A percentile compares a stretch with the other conserved stretches of the same genome.
Conservation (phyloP, 1,140 invertebrate genomes). For the Spodoptera litura region DNA sequence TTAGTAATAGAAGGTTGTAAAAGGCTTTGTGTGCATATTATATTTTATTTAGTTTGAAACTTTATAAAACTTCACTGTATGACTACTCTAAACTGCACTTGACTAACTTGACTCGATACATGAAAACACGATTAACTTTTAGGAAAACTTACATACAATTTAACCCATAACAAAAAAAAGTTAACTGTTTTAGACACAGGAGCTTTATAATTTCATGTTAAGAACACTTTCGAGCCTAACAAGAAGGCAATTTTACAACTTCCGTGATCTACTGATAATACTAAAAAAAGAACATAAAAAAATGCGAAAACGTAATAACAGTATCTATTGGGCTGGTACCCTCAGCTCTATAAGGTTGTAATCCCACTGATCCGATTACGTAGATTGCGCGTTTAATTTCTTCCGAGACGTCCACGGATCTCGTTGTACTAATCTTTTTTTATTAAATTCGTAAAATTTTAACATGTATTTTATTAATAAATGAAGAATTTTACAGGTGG, state of each 20-base stretch:
- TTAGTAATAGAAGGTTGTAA: not conserved
- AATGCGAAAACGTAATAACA: constrained; percentile 28
- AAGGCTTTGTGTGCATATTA: not conserved
- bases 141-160: too few species aligned
- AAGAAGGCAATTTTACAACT: not conserved
- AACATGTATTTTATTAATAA: constrained; percentile 9
- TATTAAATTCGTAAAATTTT: constrained; percentile 37
- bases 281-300: not conserved
- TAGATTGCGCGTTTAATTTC: constrained; percentile 18
- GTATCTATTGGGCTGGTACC: not conserved
- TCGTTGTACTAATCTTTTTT: constrained; percentile 33
- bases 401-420: constrained; percentile 18
- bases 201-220: too few species aligned
- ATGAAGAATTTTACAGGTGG: constrained; percentile 1
- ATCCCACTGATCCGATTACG: constrained; percentile 33
- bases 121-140: too few species aligned
- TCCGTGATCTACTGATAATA: not conserved
- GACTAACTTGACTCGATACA: too few species aligned
- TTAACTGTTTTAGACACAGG: not conserved
- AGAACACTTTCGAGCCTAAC: too few species aligned
- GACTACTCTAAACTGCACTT: too few species aligned
- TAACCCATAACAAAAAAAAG: too few species aligned
- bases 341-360: constrained; percentile 19
- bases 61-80: too few species aligned
- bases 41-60: too few species aligned